Evolutionary conservation across 2,888 invertebrate species (phyloP).

Genomic region (Stegana nigrithorax): DNA sequence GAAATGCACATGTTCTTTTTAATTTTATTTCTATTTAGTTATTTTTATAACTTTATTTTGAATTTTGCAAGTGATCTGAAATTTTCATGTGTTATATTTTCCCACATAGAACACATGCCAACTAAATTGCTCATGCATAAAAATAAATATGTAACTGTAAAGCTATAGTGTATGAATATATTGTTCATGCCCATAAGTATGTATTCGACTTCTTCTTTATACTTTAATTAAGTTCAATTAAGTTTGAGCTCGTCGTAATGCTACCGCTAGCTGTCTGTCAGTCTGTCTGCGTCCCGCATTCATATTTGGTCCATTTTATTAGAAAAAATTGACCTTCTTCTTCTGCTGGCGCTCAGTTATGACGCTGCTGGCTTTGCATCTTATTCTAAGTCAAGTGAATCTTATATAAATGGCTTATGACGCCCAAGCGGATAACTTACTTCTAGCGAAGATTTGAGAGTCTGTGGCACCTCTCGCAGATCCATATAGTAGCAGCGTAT

Average conservation of each 20-base stretch:
- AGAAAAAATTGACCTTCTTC: conserved; percentile 44
- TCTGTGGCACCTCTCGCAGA: conserved; percentile 66
- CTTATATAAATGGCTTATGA: not conserved
- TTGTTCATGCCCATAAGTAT: no score
- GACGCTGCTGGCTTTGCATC: not conserved
- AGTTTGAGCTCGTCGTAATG: conserved; percentile 16
- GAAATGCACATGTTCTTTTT: no score
- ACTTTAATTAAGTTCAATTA: conserved; percentile 60
- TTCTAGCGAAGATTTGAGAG: conserved; percentile 65
- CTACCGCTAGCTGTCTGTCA: not conserved
- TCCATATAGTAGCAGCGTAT: conserved; percentile 64
- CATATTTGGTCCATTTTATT: conserved; percentile 45
- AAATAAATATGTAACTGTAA: not conserved
- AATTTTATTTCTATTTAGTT: no score
- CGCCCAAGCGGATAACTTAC: no score
- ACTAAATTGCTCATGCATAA: not conserved
- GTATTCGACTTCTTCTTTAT: conserved; percentile 48
- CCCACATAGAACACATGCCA: not conserved
- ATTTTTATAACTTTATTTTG: no score
- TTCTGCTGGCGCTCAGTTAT: not conserved
- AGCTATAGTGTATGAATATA: not conserved
- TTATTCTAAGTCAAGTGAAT: not conserved
- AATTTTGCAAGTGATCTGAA: no score
- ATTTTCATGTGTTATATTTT: not conserved
- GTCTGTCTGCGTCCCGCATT: conserved; percentile 32